A percentile compares a stretch with the other conserved stretches of the same genome.
These are phyloP conservation scores for Tiliacea citrago DNA, from an alignment of 2,888 invertebrate genomes.

Conservation along the genomic window DNA sequence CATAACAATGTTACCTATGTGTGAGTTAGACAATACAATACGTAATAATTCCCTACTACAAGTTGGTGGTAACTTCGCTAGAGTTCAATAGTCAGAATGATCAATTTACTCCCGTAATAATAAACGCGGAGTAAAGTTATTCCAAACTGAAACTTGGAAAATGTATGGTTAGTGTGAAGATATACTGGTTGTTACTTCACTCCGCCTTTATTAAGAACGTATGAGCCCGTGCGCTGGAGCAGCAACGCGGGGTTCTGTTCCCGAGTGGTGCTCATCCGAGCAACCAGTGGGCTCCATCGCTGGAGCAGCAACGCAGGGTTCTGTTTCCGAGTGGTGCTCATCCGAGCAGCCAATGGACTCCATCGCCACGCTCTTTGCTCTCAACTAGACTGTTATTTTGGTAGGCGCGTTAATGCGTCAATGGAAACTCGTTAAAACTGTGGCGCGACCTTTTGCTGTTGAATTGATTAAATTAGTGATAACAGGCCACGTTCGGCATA, in stretches of 20 bases:
- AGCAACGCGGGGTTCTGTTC: too few relatives aligned
- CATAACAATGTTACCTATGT: not conserved
- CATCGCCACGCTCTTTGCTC: slow-evolving; percentile 4
- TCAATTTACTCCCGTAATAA: not conserved
- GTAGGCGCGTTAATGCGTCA: slow-evolving; percentile 51
- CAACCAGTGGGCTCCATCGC: not conserved
- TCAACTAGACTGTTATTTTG: slow-evolving; percentile 16
- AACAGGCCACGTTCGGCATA: slow-evolving; percentile 36
- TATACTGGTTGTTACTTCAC: not conserved
- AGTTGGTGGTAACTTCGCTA: not conserved
- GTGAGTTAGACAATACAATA: not conserved
- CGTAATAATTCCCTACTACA: not conserved
- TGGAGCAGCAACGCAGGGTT: too few relatives aligned
- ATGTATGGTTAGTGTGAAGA: not conserved
- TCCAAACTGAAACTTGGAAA: not conserved
- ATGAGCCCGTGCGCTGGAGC: not conserved
- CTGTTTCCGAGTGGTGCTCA: too few relatives aligned
- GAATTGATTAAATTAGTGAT: slow-evolving; percentile 63
- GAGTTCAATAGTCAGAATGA: slow-evolving; percentile 3
- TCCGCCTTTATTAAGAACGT: not conserved
- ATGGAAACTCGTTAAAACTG: slow-evolving; percentile 52
- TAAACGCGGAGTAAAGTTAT: not conserved
- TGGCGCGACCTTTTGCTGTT: slow-evolving; percentile 65
- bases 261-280: too few relatives aligned
- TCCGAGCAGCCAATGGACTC: too few relatives aligned